These are phyloP conservation scores for Salvator merianae DNA, from an alignment of 2,113 vertebrate species.

Conservation along the genomic window DNA sequence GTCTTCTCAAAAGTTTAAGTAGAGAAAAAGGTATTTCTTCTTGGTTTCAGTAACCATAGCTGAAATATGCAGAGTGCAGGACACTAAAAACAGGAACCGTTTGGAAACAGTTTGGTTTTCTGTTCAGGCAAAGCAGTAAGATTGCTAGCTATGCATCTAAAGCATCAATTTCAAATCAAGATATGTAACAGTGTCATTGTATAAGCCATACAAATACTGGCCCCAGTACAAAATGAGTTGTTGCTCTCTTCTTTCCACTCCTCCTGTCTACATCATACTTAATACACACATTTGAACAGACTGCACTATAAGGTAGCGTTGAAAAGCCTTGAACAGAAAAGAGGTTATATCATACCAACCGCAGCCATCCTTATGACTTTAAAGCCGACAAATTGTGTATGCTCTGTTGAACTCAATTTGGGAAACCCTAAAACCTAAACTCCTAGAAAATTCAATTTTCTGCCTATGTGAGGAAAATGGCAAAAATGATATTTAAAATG, in stretches of 20 bases:
- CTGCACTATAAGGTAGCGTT: not conserved
- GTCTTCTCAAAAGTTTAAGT: not conserved
- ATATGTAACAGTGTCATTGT: not conserved
- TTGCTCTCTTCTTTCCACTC: not conserved
- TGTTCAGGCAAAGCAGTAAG: not conserved
- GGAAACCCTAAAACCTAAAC: not conserved
- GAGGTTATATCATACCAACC: slow-evolving; percentile 45
- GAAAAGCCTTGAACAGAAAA: slow-evolving; percentile 21
- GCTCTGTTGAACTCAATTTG: slow-evolving; percentile 2
- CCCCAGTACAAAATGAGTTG: not conserved
- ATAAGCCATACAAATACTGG: not conserved
- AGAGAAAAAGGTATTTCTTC: not conserved
- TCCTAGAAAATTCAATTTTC: not conserved
- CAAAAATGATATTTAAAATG: not conserved
- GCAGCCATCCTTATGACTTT: slow-evolving; percentile 36
- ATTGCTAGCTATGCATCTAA: not conserved
- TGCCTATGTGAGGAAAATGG: not conserved
- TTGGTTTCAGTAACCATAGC: too few relatives aligned
- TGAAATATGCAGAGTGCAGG: not conserved
- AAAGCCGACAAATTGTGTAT: slow-evolving; percentile 28
- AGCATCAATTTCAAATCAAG: not conserved
- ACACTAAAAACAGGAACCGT: not conserved
- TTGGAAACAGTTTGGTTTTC: not conserved
- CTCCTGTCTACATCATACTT: too few relatives aligned
- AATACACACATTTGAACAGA: not conserved